Conservation (phyloP, 2,113 vertebrate species). For the Syrmaticus mikado region DNA sequence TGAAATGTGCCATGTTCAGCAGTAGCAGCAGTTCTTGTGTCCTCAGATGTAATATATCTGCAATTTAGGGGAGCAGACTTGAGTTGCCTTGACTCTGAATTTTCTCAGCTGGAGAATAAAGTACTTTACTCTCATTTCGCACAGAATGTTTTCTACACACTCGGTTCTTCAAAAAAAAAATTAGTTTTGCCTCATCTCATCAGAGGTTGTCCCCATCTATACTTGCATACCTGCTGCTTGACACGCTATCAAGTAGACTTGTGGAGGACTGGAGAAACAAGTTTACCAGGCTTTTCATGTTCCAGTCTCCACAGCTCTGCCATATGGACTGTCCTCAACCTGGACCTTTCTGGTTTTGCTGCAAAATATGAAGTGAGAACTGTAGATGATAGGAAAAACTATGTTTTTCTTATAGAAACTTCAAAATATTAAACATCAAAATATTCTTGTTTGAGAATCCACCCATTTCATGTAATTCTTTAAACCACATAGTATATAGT, state of each 20-base stretch:
- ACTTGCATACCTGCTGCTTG: neutral
- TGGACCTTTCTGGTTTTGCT: neutral
- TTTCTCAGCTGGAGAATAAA: neutral
- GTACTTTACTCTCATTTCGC: neutral
- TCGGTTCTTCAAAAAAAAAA: neutral
- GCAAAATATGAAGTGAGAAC: neutral
- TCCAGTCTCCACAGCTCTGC: neutral
- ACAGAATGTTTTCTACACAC: neutral
- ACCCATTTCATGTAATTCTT: neutral
- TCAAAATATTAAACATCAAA: neutral
- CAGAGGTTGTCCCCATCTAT: neutral
- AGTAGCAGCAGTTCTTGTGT: neutral
- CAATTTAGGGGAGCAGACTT: neutral
- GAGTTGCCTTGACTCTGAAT: neutral
- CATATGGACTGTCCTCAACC: neutral
- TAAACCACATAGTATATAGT: neutral
- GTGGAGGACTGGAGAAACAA: neutral
- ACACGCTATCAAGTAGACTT: neutral
- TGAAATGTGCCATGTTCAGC: neutral
- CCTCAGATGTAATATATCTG: neutral
- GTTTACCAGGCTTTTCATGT: neutral
- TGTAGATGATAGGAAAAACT: neutral
- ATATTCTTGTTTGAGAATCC: neutral
- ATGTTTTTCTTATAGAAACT: neutral
- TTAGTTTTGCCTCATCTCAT: neutral